phyloP scores from a whole-genome alignment of 2,888 invertebrate species.

The Brenthis daphne region DNA sequence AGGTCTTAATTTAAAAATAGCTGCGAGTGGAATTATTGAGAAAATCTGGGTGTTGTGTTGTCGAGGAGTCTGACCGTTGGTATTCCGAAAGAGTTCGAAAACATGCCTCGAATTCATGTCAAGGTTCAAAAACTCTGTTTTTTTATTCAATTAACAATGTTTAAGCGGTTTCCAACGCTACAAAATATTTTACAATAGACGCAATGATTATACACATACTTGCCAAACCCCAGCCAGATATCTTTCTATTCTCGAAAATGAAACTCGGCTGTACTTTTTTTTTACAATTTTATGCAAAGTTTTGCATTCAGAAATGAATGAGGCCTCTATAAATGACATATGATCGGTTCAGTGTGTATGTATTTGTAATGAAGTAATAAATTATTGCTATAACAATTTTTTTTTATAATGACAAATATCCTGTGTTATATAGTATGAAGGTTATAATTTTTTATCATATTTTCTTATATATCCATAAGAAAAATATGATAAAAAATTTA shows the following conservation, averaged over 20 bases:
- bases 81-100: slow-evolving; percentile 58
- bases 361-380: too few species aligned
- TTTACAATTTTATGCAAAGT: background rate
- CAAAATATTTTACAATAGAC: slow-evolving; percentile 29
- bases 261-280: slow-evolving; percentile 7
- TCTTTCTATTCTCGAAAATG: slow-evolving; percentile 27
- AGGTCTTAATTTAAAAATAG: slow-evolving; percentile 49
- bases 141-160: slow-evolving; percentile 40
- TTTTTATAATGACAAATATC: too few species aligned
- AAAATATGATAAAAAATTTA: too few species aligned
- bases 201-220: slow-evolving; percentile 14
- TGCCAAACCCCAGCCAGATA: slow-evolving; percentile 28
- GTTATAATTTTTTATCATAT: too few species aligned
- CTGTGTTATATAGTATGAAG: too few species aligned
- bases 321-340: slow-evolving; percentile 1
- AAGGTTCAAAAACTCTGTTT: slow-evolving; percentile 66
- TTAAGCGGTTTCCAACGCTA: slow-evolving; percentile 14
- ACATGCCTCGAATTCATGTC: slow-evolving; percentile 63
- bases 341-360: background rate
- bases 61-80: slow-evolving; percentile 50
- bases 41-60: slow-evolving; percentile 41
- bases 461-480: too few species aligned
- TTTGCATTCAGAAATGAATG: background rate
- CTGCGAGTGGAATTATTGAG: slow-evolving; percentile 47
- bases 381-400: too few species aligned